A percentile compares a stretch with the other conserved stretches of the same genome.
These are phyloP conservation scores for Stegana nigrithorax DNA, from an alignment of 2,888 invertebrate genomes.

Conservation along the genomic window DNA sequence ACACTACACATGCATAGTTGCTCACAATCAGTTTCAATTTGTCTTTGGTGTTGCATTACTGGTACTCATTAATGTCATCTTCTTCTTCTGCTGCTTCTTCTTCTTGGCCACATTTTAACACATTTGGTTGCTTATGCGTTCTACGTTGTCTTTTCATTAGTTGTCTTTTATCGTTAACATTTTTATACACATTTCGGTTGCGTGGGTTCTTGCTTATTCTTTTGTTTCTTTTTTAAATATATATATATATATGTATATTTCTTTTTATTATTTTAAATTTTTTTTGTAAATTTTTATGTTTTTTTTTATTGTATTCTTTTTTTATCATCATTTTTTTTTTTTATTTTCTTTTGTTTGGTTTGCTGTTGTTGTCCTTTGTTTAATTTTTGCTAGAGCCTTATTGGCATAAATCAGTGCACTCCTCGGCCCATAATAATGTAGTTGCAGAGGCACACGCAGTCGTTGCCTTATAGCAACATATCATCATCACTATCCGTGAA, in stretches of 20 bases:
- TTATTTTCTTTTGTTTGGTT: not conserved
- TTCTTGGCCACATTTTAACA: too few relatives aligned
- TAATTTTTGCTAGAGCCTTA: slow-evolving; percentile 22
- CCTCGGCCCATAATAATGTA: too few relatives aligned
- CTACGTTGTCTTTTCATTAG: not conserved
- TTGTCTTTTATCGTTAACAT: not conserved
- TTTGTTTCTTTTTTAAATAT: too few relatives aligned
- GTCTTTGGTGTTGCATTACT: slow-evolving; percentile 48
- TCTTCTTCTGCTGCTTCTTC: not conserved
- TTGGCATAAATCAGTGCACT: slow-evolving; percentile 28
- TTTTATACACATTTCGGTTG: too few relatives aligned
- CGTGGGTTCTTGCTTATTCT: too few relatives aligned
- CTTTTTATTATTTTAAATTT: too few relatives aligned
- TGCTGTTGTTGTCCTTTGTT: slow-evolving; percentile 22
- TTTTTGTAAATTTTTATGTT: too few relatives aligned
- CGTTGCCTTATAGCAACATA: slow-evolving; percentile 59
- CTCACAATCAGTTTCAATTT: slow-evolving; percentile 54
- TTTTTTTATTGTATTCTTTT: too few relatives aligned
- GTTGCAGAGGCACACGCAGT: too few relatives aligned
- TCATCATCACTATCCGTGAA: slow-evolving; percentile 66
- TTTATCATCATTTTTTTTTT: not conserved
- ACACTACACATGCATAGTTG: slow-evolving; percentile 11
- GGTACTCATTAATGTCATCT: slow-evolving; percentile 19
- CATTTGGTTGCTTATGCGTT: not conserved
- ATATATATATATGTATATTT: too few relatives aligned